Evolutionary conservation across 1,140 invertebrate genomes (phyloP).

Genomic region (Babylonia areolata): DNA sequence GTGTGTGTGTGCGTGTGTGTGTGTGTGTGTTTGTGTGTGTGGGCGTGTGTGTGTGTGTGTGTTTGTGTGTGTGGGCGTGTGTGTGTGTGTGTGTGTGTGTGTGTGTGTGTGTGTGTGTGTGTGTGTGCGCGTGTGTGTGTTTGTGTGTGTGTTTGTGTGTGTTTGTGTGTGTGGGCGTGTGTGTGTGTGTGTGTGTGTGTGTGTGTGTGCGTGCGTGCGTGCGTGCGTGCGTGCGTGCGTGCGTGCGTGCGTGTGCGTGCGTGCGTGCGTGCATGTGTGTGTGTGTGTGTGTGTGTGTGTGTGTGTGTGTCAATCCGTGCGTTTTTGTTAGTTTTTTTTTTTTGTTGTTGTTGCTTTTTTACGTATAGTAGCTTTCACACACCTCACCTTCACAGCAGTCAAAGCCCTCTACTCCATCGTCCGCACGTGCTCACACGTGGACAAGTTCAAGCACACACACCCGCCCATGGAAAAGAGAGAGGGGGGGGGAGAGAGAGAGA

Average conservation of each 20-base stretch:
- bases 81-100: not conserved
- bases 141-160: not conserved
- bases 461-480: too few species aligned
- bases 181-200: not conserved
- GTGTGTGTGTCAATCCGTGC: not conserved
- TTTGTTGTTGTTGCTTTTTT: too few species aligned
- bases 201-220: not conserved
- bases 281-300: slow-evolving; percentile 2
- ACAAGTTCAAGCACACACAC: too few species aligned
- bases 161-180: not conserved
- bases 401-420: too few species aligned
- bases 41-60: not conserved
- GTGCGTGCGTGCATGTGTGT: not conserved
- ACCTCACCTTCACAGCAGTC: too few species aligned
- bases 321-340: too few species aligned
- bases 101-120: not conserved
- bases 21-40: not conserved
- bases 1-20: not conserved
- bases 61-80: not conserved
- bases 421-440: too few species aligned
- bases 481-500: too few species aligned
- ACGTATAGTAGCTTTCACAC: too few species aligned
- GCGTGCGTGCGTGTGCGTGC: slow-evolving; percentile 4
- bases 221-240: slow-evolving; percentile 9
- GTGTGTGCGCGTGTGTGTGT: not conserved